These are phyloP conservation scores for Enteromius radiatus DNA, from an alignment of 2,797 vertebrate species.

Conservation along the genomic window DNA sequence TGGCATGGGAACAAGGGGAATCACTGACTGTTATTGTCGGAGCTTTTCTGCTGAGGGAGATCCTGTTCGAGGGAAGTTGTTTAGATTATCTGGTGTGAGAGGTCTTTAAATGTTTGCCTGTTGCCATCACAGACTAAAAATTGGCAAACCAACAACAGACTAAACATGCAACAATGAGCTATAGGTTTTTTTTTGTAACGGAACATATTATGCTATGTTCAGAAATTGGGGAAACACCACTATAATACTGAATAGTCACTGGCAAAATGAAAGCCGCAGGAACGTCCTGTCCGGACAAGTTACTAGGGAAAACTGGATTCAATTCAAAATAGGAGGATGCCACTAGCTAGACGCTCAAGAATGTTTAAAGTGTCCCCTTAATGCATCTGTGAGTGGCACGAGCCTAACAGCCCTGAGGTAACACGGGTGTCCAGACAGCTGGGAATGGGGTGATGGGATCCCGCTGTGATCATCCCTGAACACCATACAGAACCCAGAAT, in stretches of 20 bases:
- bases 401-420: not conserved
- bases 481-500: not conserved
- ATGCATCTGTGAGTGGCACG: conserved; percentile 8
- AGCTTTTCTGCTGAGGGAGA: conserved; percentile 49
- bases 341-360: not conserved
- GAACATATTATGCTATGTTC: conserved; percentile 14
- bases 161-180: conserved; percentile 52
- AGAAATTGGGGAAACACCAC: conserved; percentile 42
- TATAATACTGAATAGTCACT: not conserved
- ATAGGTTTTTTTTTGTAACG: conserved; percentile 23
- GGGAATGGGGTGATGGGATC: conserved; percentile 36
- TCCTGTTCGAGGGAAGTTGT: conserved; percentile 62
- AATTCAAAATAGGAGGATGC: not conserved
- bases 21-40: conserved; percentile 54
- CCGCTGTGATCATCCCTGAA: not conserved
- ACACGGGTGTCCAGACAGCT: conserved; percentile 37
- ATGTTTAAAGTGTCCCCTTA: conserved; percentile 8
- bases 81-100: conserved; percentile 62
- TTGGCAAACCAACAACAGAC: conserved; percentile 40
- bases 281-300: not conserved
- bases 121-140: conserved; percentile 61
- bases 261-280: not conserved
- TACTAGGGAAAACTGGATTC: not conserved
- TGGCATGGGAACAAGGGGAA: conserved; percentile 73
- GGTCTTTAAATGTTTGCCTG: conserved; percentile 65